Base-by-base conservation (phyloP, 2,113 vertebrate species). In the Thymallus thymallus region DNA sequence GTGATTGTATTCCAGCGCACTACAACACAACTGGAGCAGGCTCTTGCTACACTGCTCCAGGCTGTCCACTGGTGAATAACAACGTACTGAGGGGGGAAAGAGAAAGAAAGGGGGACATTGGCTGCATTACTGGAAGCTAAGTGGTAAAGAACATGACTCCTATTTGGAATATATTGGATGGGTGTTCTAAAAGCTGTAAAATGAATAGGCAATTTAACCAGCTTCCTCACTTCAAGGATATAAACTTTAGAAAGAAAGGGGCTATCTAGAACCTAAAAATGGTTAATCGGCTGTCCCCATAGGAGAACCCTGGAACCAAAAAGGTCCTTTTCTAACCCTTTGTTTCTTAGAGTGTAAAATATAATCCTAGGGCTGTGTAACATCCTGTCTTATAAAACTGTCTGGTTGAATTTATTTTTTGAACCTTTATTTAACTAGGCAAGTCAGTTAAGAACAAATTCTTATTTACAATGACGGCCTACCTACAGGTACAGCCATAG, bases 1-100 rank as follows among this genome's bases (percentile, higher is more conserved):
- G 93, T 92, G 92, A 96, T 96, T 96, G 88, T 94, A 94, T 95
- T 95, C 90, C 94, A 93, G 92, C 84, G 88, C 92, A 94, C 95
- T 90, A 88, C 91, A 94, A 93, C 94, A 93, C 90, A 94, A 92
- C 88, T 90, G 92, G 91, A 94, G 91, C 92, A 93, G 93, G 93
- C 91, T 92, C 88, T 92, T 91, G 86, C 16, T 94, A 94, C 88
- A 69, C 90, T 90, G 92, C 92, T 95, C 87, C 91, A 91, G 91
- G 94, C 93, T 93, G 92, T 93, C 92, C 89, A 92, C 90, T 88
- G 91, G 89, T 92, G 93, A 93, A 94, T 92, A 92, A 90, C 78
- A 76, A 76, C 77, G 69, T 58, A 72, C 74, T 80, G 63, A 74
- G 60, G 29, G 74, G 70, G 30, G 56, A 45, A 55, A 69, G 55